Evolutionary conservation across 1,140 invertebrate species (phyloP).

Genomic region (Musca vetustissima): DNA sequence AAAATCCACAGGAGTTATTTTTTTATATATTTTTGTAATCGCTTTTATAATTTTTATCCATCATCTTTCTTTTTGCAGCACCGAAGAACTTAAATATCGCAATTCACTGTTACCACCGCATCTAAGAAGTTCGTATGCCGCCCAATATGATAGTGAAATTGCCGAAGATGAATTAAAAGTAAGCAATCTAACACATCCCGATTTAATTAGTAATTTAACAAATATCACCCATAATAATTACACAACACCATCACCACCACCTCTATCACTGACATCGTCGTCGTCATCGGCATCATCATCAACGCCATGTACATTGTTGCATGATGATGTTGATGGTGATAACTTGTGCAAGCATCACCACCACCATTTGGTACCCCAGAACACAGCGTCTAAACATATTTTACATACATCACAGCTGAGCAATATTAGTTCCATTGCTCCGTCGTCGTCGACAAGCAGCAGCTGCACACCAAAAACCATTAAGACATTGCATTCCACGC

Average conservation of each 20-base stretch:
- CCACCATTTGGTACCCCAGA: neutral
- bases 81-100: slow-evolving; percentile 71
- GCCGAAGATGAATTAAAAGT: slow-evolving; percentile 79
- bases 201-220: neutral
- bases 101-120: slow-evolving; percentile 87
- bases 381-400: no score
- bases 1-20: no score
- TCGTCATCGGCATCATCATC: slow-evolving; percentile 15
- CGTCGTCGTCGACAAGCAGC: no score
- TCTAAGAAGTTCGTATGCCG: slow-evolving; percentile 85
- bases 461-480: no score
- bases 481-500: neutral
- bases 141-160: slow-evolving; percentile 69
- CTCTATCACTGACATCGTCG: neutral
- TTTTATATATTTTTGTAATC: neutral
- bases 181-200: slow-evolving; percentile 36
- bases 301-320: neutral
- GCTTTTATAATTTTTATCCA: neutral
- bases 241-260: neutral
- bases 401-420: no score
- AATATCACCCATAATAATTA: neutral
- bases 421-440: no score
- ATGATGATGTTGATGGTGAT: no score
- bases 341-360: neutral
- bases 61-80: slow-evolving; percentile 33